Evolutionary conservation across 2,113 vertebrate species (phyloP), one percentile per base, ranked within the genome.

Genomic region (Gymnocephalus cernua): DNA sequence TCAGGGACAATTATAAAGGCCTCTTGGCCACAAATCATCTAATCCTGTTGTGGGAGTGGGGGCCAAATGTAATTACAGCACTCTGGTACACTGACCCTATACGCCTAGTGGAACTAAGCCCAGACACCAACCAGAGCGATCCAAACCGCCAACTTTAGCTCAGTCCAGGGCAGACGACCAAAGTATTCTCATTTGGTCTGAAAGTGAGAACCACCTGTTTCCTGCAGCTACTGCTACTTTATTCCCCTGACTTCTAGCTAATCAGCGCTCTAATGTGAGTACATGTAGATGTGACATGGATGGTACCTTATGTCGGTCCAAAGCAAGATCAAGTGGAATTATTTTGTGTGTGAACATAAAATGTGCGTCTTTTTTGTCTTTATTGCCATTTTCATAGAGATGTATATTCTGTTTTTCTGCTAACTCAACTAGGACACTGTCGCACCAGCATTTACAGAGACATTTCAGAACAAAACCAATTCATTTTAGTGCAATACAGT

Each of bases 1-100:
- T 93, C 88, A 93, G 88, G 91, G 83, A 78, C 91, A 94, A 94
- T 94, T 94, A 93, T 87, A 79, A 85, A 88, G 82, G 79, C 80
- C 87, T 88, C 90, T 90, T 85, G 89, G 87, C 88, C 83, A 82
- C 85, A 85, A 86, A 91, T 89, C 82, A 87, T 85, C 84, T 94
- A 94, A 95, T 95, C 90, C 88, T 89, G 90, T 88, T 88, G 82
- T 84, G 87, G 86, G 75, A 90, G 74, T 61, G 59, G 73, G 80
- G 91, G 87, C 90, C 88, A 93, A 92, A 91, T 84, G 86, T 91
- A 92, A 94, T 94, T 91, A 91, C 27, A 61, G 74, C 82, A 83
- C 91, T 83, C 56, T 76, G 82, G 72, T 82, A 85, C 59, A 38
- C 76, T 91, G 84, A 92, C 86, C 82, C 77, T 18, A 62, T 18